Evolutionary conservation across 1,140 invertebrate genomes (phyloP), one percentile per base, ranked within the genome.

Genomic region (Drosophila quadrilineata): DNA sequence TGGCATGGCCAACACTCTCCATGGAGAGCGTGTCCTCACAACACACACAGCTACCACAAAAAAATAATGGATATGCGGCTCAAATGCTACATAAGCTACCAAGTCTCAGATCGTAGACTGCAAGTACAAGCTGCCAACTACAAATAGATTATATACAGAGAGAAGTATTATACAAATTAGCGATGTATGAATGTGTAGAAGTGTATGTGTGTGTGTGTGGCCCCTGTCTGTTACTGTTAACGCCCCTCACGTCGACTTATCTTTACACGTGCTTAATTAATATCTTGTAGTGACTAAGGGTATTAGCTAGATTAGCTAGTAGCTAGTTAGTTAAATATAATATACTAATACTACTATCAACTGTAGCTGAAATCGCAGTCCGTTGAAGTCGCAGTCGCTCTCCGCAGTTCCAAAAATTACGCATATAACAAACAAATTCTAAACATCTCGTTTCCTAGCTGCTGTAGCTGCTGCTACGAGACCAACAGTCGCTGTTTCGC

Each of bases 401-500:
- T 38, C 38, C 53, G 49, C 59, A 71, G 60, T 71, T 85, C 66
- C 79, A 80, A 60, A 76, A 79, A 62, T 74, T 64, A 58, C 43
- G 45, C 52, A 52, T 58, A 57, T 67, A 84, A 74, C 69, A 69
- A 84, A 84, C 72, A 76, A 73, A 62, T 60, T 50, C 28, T 26
- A 73, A 70, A 40, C 72, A 45, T 22, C 22, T 45, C 14, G n/a
- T n/a, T n/a, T n/a, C n/a, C n/a, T n/a, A n/a, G n/a, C n/a, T n/a
- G n/a, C n/a, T 17, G 17, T 19, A 84, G 68, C 62, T 54, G 74
- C 73, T 84, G 79, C 79, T 84, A 84, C 79, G 79, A 84, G 33
- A 66, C 68, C 46, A 85, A 50, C 53, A 84, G 50, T 10, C 79
- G 66, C 24, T 77, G 77, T 29, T 84, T 84, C 14, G 77, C 62